phyloP scores from a whole-genome alignment of 2,888 invertebrate genomes.

The Drosophila algonquin region DNA sequence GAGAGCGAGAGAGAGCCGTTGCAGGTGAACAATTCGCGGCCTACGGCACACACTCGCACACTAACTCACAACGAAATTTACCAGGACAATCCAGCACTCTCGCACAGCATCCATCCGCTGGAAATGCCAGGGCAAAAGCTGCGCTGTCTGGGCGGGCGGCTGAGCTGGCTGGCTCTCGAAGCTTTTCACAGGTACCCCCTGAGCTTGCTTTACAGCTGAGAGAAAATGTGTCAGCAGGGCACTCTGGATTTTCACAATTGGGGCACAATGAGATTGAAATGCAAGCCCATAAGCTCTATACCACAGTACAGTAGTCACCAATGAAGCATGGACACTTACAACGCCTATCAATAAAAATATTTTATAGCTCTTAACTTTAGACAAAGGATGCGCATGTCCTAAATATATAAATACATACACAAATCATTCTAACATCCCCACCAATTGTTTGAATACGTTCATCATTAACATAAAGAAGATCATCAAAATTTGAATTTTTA shows the following conservation, averaged over 20 bases:
- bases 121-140: conserved; percentile 48
- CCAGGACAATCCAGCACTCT: conserved; percentile 41
- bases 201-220: conserved; percentile 57
- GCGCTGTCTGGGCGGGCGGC: conserved; percentile 41
- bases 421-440: not conserved
- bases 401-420: not conserved
- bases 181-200: conserved; percentile 46
- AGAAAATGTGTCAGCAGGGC: conserved; percentile 73
- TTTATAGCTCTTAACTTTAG: not conserved
- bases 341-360: not conserved
- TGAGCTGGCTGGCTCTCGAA: conserved; percentile 37
- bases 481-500: not conserved
- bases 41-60: conserved; percentile 30
- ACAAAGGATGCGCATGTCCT: not conserved
- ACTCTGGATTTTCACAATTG: conserved; percentile 52
- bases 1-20: conserved; percentile 27
- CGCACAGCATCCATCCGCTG: conserved; percentile 61
- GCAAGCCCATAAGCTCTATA: conserved; percentile 27
- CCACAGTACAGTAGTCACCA: conserved; percentile 15
- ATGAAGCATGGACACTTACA: not conserved
- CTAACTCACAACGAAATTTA: conserved; percentile 9
- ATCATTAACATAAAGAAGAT: not conserved
- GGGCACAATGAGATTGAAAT: conserved; percentile 40
- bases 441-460: not conserved
- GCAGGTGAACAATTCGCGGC: conserved; percentile 44